phyloP scores from a whole-genome alignment of 2,797 vertebrate species.

The Eupleurogrammus muticus region DNA sequence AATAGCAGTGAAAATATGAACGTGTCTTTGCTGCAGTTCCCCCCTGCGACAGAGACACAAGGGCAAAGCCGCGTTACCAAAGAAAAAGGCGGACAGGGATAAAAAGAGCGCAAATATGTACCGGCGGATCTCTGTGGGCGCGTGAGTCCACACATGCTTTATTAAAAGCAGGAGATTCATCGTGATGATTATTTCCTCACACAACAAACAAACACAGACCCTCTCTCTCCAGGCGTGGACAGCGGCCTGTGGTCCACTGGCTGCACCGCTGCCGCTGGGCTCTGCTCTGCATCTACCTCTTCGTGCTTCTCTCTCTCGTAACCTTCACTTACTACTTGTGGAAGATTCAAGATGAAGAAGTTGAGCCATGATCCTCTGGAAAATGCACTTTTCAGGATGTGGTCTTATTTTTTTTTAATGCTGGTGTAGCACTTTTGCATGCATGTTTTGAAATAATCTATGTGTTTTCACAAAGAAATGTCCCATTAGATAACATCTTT shows the following conservation, averaged over 20 bases:
- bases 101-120: slow-evolving; percentile 47
- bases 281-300: slow-evolving; percentile 61
- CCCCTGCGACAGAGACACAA: slow-evolving; percentile 64
- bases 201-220: background rate
- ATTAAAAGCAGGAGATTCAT: no score
- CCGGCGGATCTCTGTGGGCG: slow-evolving; percentile 20
- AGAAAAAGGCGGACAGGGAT: slow-evolving; percentile 64
- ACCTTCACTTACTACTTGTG: slow-evolving; percentile 64
- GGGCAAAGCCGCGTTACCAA: slow-evolving; percentile 52
- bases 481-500: background rate
- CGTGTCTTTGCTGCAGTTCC: slow-evolving; percentile 44
- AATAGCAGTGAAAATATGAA: background rate
- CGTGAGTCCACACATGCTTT: slow-evolving; percentile 46
- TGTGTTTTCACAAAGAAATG: background rate
- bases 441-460: background rate
- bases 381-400: background rate
- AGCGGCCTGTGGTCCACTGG: slow-evolving; percentile 59
- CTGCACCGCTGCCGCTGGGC: slow-evolving; percentile 64
- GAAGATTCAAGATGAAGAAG: slow-evolving; percentile 49
- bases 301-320: slow-evolving; percentile 65
- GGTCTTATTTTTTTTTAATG: no score
- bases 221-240: slow-evolving; percentile 61
- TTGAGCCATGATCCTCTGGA: slow-evolving; percentile 20
- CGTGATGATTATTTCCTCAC: background rate
- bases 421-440: background rate